Evolutionary conservation across 2,113 vertebrate genomes (phyloP).

Genomic region (Phyllopteryx taeniolatus): DNA sequence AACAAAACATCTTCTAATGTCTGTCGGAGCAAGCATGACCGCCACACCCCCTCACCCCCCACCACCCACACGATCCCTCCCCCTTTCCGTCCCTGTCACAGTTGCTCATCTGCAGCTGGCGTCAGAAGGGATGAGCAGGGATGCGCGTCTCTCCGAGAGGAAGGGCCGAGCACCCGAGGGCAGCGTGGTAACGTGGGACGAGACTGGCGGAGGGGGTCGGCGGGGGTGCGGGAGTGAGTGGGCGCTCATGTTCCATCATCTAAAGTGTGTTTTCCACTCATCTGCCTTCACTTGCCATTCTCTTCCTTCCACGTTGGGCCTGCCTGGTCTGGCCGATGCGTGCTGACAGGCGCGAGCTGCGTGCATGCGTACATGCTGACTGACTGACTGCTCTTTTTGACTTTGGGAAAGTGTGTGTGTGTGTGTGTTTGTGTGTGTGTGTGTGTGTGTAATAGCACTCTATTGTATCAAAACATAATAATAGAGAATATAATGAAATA

Average conservation of each 20-base stretch:
- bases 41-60: conserved; percentile 23
- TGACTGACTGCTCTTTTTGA: conserved; percentile 89
- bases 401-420: conserved; percentile 58
- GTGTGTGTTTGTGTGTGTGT: conserved; percentile 22
- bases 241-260: conserved; percentile 67
- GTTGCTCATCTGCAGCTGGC: conserved; percentile 62
- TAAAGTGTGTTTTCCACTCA: conserved; percentile 36
- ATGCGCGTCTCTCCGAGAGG: conserved; percentile 39
- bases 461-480: not conserved
- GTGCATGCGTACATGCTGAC: conserved; percentile 71
- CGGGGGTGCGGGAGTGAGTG: conserved; percentile 45
- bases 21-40: not conserved
- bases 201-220: conserved; percentile 49
- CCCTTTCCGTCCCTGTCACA: conserved; percentile 57
- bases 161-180: conserved; percentile 58
- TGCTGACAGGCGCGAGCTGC: conserved; percentile 78
- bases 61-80: conserved; percentile 25
- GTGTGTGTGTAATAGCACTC: conserved; percentile 20
- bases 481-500: not conserved
- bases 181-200: conserved; percentile 30
- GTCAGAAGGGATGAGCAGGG: conserved; percentile 68
- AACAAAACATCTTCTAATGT: conserved; percentile 59
- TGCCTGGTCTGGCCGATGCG: conserved; percentile 40
- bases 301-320: conserved; percentile 37
- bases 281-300: conserved; percentile 22